phyloP scores from a whole-genome alignment of 2,888 invertebrate genomes.

The Pseudoips prasinana region DNA sequence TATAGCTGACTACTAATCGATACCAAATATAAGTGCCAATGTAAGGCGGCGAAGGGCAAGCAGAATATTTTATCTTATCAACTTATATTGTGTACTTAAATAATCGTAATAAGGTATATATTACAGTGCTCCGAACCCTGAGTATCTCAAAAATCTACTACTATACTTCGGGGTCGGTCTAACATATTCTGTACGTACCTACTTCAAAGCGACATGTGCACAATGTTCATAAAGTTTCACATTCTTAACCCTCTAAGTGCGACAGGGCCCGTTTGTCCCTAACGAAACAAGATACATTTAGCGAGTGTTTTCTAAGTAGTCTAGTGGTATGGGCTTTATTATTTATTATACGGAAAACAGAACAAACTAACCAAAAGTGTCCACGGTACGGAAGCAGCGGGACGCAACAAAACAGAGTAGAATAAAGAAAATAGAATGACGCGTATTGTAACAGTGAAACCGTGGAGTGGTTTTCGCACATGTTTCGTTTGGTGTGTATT shows the following conservation, averaged over 20 bases:
- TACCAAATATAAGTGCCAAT: no score
- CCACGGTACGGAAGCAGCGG: slow-evolving; percentile 76
- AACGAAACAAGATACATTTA: slow-evolving; percentile 31
- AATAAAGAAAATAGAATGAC: slow-evolving; percentile 72
- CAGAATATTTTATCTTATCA: no score
- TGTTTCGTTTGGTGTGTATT: slow-evolving; percentile 6
- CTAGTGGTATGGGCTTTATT: slow-evolving; percentile 62
- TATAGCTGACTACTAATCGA: no score
- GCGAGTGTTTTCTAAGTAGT: slow-evolving; percentile 30
- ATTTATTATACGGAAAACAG: slow-evolving; percentile 78
- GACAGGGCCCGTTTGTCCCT: slow-evolving; percentile 19
- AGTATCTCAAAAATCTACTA: no score
- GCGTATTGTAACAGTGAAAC: slow-evolving; percentile 54
- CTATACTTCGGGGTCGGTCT: no score
- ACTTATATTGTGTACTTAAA: no score
- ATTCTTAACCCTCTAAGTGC: slow-evolving; percentile 31
- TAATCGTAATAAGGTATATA: no score
- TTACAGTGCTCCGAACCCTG: no score
- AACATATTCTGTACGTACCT: neutral
- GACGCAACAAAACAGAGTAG: slow-evolving; percentile 68
- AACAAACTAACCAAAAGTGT: slow-evolving; percentile 80
- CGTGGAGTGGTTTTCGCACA: slow-evolving; percentile 38
- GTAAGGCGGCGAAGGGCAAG: no score
- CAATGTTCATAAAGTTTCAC: slow-evolving; percentile 18
- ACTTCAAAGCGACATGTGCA: slow-evolving; percentile 9